Percentiles rank a stretch among this genome's conserved stretches.
These are phyloP conservation scores for Hofmannophila pseudospretella DNA, from an alignment of 2,888 invertebrate genomes.

Conservation along the genomic window DNA sequence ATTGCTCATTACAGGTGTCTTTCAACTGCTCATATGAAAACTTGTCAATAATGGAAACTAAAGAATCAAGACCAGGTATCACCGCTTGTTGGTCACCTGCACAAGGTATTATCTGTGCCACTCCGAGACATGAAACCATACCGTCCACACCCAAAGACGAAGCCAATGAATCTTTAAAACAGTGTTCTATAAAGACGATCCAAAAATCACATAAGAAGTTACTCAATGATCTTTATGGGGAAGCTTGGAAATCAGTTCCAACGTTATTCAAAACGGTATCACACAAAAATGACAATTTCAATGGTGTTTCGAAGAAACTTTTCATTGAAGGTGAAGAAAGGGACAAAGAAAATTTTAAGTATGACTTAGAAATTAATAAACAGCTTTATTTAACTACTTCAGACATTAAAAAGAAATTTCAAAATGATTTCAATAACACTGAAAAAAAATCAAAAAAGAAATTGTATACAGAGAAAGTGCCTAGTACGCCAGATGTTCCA, in stretches of 20 bases:
- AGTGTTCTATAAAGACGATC: conserved; percentile 60
- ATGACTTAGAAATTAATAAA: conserved; percentile 40
- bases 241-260: conserved; percentile 72
- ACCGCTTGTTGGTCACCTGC: conserved; percentile 63
- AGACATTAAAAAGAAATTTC: conserved; percentile 41
- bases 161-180: conserved; percentile 55
- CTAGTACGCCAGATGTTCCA: conserved; percentile 48
- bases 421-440: conserved; percentile 27
- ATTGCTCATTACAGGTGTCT: conserved; percentile 57
- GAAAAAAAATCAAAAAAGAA: conserved; percentile 58
- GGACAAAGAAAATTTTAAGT: conserved; percentile 57
- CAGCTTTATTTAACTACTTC: conserved; percentile 54
- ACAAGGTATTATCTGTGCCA: conserved; percentile 57
- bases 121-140: conserved; percentile 41
- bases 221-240: conserved; percentile 74
- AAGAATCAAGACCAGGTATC: conserved; percentile 39
- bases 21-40: conserved; percentile 42
- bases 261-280: conserved; percentile 52
- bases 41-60: conserved; percentile 24
- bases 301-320: conserved; percentile 51
- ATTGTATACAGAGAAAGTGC: conserved; percentile 55
- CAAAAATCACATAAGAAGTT: conserved; percentile 60
- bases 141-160: conserved; percentile 59
- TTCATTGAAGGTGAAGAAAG: conserved; percentile 52
- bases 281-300: conserved; percentile 38